These are phyloP conservation scores for Machaerirhynchus nigripectus DNA, from an alignment of 2,113 vertebrate genomes.

Conservation along the genomic window DNA sequence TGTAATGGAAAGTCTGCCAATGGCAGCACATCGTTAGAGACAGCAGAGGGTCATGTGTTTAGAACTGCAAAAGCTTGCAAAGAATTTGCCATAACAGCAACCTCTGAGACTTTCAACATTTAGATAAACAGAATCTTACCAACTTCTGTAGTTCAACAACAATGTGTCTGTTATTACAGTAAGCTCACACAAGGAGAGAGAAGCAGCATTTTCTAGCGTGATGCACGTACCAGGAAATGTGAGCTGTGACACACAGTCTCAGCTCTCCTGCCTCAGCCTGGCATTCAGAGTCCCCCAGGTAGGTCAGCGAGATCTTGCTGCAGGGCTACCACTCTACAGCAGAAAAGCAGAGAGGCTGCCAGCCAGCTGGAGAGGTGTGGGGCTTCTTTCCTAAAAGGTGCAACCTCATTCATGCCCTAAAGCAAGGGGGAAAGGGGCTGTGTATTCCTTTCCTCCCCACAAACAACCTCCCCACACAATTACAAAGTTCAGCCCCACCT, in stretches of 20 bases:
- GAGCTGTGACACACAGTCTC: neutral
- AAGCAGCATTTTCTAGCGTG: neutral
- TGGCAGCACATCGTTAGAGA: neutral
- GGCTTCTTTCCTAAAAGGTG: neutral
- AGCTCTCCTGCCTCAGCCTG: neutral
- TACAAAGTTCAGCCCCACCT: neutral
- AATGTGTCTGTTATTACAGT: neutral
- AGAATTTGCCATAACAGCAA: neutral
- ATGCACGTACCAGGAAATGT: neutral
- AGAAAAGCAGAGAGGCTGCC: neutral
- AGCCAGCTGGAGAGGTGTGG: neutral
- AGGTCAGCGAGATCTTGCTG: neutral
- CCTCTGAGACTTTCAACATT: neutral
- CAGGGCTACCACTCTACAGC: neutral
- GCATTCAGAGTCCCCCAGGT: neutral
- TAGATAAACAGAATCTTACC: neutral
- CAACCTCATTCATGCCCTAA: neutral
- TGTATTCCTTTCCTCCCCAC: neutral
- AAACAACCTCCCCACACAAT: accelerated
- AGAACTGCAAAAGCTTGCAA: neutral
- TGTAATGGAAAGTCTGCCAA: conserved; percentile 45
- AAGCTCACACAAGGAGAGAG: neutral
- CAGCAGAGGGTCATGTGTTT: neutral
- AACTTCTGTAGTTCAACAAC: neutral
- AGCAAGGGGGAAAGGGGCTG: neutral